Evolutionary conservation across 2,888 invertebrate species (phyloP).

Genomic region (Thereva unica): DNA sequence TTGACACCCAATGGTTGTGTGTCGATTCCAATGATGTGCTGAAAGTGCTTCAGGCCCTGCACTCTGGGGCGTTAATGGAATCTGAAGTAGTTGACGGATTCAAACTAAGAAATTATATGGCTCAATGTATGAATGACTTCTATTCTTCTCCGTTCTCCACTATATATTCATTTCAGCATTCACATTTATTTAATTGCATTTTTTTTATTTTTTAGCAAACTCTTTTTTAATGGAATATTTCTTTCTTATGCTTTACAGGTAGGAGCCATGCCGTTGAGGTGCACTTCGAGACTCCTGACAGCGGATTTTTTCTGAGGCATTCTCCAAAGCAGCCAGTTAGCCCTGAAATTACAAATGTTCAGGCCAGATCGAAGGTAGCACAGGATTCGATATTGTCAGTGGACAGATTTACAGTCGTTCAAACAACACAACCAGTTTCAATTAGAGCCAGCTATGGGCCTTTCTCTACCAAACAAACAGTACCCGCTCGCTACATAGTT

Average conservation of each 20-base stretch:
- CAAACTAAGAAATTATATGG: too few species aligned
- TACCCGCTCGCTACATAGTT: conserved; percentile 84
- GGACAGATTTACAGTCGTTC: conserved; percentile 89
- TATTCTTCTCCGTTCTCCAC: too few species aligned
- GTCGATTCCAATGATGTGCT: conserved; percentile 15
- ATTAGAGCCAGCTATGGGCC: conserved; percentile 92
- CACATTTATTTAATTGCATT: too few species aligned
- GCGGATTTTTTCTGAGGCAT: conserved; percentile 87
- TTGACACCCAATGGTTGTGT: too few species aligned
- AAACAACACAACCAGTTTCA: conserved; percentile 87
- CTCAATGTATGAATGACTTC: too few species aligned
- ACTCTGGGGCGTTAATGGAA: too few species aligned
- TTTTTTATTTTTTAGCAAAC: too few species aligned
- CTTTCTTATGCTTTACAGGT: conserved; percentile 63
- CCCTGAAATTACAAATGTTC: conserved; percentile 52
- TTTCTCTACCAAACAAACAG: conserved; percentile 92
- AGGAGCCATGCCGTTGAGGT: conserved; percentile 77
- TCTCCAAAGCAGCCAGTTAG: conserved; percentile 69
- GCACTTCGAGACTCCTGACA: conserved; percentile 89
- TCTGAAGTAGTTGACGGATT: too few species aligned
- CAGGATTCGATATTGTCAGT: conserved; percentile 76
- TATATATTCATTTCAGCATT: too few species aligned
- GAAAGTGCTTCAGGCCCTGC: neutral
- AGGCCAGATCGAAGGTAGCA: conserved; percentile 56
- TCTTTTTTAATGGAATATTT: conserved; percentile 24